Percentiles rank a stretch among this genome's conserved stretches.
These are phyloP conservation scores for Altica lythri DNA, from an alignment of 2,888 invertebrate species.

Conservation along the genomic window DNA sequence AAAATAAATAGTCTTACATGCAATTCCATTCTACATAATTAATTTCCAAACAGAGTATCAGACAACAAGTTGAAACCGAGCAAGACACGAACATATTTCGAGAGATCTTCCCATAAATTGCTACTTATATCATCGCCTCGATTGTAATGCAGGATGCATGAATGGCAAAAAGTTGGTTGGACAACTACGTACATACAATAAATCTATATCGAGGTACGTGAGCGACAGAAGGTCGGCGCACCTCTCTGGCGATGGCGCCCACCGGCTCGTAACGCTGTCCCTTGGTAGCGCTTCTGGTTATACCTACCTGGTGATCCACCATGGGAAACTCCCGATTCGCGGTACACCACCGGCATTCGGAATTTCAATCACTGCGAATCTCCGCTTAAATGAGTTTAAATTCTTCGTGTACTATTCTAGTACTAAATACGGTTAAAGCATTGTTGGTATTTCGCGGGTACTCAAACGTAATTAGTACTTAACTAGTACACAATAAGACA, in stretches of 20 bases:
- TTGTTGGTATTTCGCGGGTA: constrained; percentile 14
- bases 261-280: constrained; percentile 40
- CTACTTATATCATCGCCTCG: constrained; percentile 26
- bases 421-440: constrained; percentile 11
- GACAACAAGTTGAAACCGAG: neutral
- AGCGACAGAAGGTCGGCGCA: constrained; percentile 49
- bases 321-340: constrained; percentile 25
- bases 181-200: constrained; percentile 40
- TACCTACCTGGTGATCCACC: constrained; percentile 25
- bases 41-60: constrained; percentile 3
- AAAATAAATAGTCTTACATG: neutral
- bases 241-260: constrained; percentile 49
- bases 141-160: constrained; percentile 40
- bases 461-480: constrained; percentile 18
- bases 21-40: constrained; percentile 1
- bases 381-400: constrained; percentile 13
- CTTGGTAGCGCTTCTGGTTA: constrained; percentile 37
- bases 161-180: constrained; percentile 29
- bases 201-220: constrained; percentile 47
- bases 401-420: constrained; percentile 13
- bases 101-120: constrained; percentile 25
- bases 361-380: constrained; percentile 21
- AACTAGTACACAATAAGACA: no score
- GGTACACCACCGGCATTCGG: constrained; percentile 21
- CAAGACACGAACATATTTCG: constrained; percentile 17